phyloP scores from a whole-genome alignment of 1,140 invertebrate species.

The Lepidostoma basale region DNA sequence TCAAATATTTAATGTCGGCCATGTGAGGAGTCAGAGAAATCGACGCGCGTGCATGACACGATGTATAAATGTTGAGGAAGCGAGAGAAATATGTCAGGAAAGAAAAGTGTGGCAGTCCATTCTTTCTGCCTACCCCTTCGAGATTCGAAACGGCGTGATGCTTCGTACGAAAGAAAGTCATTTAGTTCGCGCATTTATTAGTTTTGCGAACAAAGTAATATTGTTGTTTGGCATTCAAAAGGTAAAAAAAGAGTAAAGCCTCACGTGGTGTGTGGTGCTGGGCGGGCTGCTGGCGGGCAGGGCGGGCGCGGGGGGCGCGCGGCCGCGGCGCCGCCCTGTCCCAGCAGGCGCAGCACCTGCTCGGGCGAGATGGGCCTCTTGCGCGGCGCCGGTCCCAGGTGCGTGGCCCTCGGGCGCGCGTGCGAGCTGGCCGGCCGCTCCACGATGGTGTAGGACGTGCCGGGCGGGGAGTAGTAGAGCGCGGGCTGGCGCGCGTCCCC shows the following conservation, averaged over 20 bases:
- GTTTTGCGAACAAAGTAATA: too few relatives aligned
- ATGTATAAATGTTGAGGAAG: too few relatives aligned
- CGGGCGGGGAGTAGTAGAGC: slow-evolving; percentile 71
- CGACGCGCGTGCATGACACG: too few relatives aligned
- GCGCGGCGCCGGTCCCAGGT: slow-evolving; percentile 69
- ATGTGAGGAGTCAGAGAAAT: too few relatives aligned
- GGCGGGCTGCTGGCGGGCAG: slow-evolving; percentile 78
- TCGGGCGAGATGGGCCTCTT: slow-evolving; percentile 77
- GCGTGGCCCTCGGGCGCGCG: slow-evolving; percentile 64
- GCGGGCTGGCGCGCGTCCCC: slow-evolving; percentile 62
- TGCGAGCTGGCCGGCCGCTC: slow-evolving; percentile 79
- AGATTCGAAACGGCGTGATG: too few relatives aligned
- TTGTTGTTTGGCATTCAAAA: too few relatives aligned
- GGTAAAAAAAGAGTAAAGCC: slow-evolving; percentile 13
- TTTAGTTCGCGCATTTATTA: too few relatives aligned
- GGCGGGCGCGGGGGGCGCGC: slow-evolving; percentile 63
- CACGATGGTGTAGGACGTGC: slow-evolving; percentile 84
- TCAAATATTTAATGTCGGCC: too few relatives aligned
- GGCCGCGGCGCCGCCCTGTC: slow-evolving; percentile 57
- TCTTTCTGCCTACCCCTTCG: too few relatives aligned
- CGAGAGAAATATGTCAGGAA: too few relatives aligned
- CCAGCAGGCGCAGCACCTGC: slow-evolving; percentile 74
- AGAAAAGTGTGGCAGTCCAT: too few relatives aligned
- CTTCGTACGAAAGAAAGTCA: too few relatives aligned
- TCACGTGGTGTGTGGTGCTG: slow-evolving; percentile 70